phyloP scores from a whole-genome alignment of 2,797 vertebrate genomes.

The Nothura maculosa region DNA sequence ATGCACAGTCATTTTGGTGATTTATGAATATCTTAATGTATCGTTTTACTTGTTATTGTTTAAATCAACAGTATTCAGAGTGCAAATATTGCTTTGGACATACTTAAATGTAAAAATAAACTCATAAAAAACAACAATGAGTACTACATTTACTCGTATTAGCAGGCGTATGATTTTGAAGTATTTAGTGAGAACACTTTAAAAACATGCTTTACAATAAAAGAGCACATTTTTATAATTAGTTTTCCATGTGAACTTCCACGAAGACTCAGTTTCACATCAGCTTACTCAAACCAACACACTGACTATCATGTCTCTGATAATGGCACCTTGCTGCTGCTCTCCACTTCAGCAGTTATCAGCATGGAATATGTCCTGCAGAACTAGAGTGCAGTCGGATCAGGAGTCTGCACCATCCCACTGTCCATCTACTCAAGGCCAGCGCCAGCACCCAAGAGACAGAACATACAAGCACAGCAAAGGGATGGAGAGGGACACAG shows the following conservation, averaged over 20 bases:
- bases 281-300: not conserved
- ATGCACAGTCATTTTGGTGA: not conserved
- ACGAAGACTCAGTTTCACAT: not conserved
- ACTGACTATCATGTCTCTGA: not conserved
- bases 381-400: not conserved
- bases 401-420: not conserved
- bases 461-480: not conserved
- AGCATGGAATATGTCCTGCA: not conserved
- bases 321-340: not conserved
- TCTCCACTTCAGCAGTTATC: not conserved
- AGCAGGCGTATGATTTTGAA: not conserved
- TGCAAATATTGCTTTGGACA: not conserved
- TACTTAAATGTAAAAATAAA: not conserved
- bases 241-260: not conserved
- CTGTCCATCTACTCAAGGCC: not conserved
- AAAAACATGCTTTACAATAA: not conserved
- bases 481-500: not conserved
- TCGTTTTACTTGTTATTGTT: not conserved
- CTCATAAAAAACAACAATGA: not conserved
- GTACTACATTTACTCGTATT: not conserved
- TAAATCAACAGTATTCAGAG: not conserved
- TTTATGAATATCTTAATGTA: not conserved
- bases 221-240: not conserved
- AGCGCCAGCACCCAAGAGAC: not conserved
- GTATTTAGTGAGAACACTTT: not conserved